A percentile compares a stretch with the other conserved stretches of the same genome.
Conservation (phyloP, 2,113 vertebrate species). For the Talpa occidentalis region DNA sequence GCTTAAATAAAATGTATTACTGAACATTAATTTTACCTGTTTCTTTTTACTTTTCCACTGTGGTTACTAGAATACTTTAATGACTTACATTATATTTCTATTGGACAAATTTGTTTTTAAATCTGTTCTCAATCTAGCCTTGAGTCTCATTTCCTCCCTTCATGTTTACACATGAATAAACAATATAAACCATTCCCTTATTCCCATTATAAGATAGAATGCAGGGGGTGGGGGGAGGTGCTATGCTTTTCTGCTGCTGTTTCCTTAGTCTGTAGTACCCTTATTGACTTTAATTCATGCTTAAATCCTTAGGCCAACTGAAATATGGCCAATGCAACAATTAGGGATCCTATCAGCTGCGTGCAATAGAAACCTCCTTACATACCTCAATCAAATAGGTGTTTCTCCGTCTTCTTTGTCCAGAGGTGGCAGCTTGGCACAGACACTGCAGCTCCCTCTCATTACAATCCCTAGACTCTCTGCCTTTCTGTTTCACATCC, state of each 20-base stretch:
- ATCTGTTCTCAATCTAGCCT: neutral
- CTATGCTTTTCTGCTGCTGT: neutral
- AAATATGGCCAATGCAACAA: neutral
- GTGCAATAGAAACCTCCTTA: neutral
- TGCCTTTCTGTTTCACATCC: neutral
- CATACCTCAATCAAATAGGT: neutral
- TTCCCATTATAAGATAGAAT: neutral
- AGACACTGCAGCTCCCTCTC: neutral
- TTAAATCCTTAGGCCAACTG: neutral
- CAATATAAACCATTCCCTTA: neutral
- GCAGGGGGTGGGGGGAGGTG: neutral
- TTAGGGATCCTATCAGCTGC: neutral
- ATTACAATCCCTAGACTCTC: neutral
- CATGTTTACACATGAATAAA: neutral
- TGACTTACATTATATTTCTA: neutral
- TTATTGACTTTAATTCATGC: neutral
- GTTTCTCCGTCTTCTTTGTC: neutral
- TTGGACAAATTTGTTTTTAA: constrained; percentile 16
- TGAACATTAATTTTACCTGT: constrained; percentile 16
- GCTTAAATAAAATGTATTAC: neutral
- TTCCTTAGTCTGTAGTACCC: neutral
- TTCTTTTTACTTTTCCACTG: neutral
- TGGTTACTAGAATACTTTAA: neutral
- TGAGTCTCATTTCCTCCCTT: neutral
- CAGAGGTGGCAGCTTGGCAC: neutral